Base-by-base conservation (phyloP, 2,888 invertebrate species). In the Tryphoninae sp. region DNA sequence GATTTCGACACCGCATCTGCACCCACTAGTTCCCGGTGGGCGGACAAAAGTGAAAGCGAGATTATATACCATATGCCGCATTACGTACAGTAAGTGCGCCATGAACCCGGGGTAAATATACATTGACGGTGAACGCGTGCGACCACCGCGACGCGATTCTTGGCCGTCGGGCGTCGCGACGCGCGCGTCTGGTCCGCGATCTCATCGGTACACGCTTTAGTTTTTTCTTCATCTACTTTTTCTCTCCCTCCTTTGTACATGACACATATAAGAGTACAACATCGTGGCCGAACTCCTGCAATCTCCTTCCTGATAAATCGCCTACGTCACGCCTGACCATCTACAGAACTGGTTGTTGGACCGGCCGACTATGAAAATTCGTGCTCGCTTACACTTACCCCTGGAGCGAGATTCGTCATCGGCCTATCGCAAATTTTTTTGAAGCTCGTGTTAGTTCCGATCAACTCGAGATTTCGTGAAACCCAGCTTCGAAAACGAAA, bases 1-100 rank as follows among this genome's bases (percentile, higher is more conserved):
- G 78, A 80, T 83, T 86, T 84, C 76, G 79, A 75, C 55, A 80
- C 77, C 59, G 79, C 80, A 78, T 80, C 82, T 69, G 82, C 80
- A 82, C 79, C 82, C 82, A 83, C 81, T 77, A 74, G 74, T 78
- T 45, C 59, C 22, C 72, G 65, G 73, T 83, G 78, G 83, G 78
- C 73, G 85, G 83, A 79, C 83, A 87, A 88, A 88, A 88, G 87
- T 87, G 87, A 88, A 88, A 87, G 88, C 85, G 80, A 69, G 76
- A 85, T 86, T 86, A 72, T 75, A 72, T 71, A 75, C 74, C 42
- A 45, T 69, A 69, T 58, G 64, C 72, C 59, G 45, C 76, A 73
- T 79, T 76, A 72, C 78, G 49, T 49, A 45, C 72, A 2, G 23
- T 72, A 76, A 76, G 58, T 68, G 64, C 49, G 58, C 42, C 40